Evolutionary conservation across 1,140 invertebrate species (phyloP), one percentile per base, ranked within the genome.

Genomic region (Tachypleus tridentatus): DNA sequence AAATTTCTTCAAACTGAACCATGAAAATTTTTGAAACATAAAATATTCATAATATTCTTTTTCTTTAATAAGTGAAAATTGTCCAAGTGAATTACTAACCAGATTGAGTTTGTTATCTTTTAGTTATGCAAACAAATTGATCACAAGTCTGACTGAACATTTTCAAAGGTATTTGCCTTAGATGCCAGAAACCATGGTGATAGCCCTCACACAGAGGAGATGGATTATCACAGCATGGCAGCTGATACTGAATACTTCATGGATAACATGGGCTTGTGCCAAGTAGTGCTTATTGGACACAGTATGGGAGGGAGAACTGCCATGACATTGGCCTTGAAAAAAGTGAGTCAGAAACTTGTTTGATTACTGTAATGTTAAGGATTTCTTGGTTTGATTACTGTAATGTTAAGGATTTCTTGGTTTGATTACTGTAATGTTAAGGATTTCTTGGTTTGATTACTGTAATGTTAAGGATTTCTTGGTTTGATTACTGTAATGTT

Each of bases 131-230:
- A 5, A 9, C 11, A 11, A 54, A 5, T 56, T 5, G 3, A n/a
- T 58, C 11, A 11, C 29, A 52, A 5, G 53, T 48, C 53, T 29
- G 29, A 29, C 29, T 29, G 29, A 29, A 29, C 5, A 57, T 64
- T 6, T 57, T 59, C 56, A 6, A 54, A 88, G 82, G 83, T 95
- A 0, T 83, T 92, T 54, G 79, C 85, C 1, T 78, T 94, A 29
- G 93, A 97, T 81, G 84, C 87, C 3, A 82, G 93, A 73, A 96
- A 97, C 77, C 93, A 97, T 77, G 93, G 93, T 0, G 87, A 91
- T 54, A 94, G 91, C 73, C 87, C 87, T 0, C 91, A 93, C 72
- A 77, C 83, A 3, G 68, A 76, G 6, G 79, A 84, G 0, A 86
- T 91, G 76, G 82, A 80, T 51, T 94, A 93, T 74, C 70, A 75